These are phyloP conservation scores for Molossus alvarezi DNA, from an alignment of 2,797 vertebrate species.

Conservation along the genomic window DNA sequence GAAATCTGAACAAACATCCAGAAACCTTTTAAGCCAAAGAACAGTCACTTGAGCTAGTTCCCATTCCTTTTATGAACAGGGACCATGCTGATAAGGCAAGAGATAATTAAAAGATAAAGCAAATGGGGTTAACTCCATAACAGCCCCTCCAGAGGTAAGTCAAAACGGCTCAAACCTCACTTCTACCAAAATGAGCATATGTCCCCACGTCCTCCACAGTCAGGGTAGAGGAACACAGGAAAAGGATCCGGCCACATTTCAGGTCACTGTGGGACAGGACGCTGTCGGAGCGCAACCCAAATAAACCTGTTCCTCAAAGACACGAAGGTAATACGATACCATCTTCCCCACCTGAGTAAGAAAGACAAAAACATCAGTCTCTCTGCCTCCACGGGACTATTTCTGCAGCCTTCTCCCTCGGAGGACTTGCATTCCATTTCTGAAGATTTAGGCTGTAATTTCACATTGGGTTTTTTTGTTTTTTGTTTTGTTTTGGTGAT, in stretches of 20 bases:
- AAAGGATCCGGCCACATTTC: neutral
- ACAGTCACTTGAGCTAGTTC: neutral
- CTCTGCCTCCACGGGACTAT: neutral
- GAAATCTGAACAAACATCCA: conserved; percentile 14
- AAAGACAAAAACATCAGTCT: neutral
- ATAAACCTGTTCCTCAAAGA: conserved; percentile 39
- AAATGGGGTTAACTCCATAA: neutral
- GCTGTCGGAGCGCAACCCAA: neutral
- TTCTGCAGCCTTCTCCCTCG: neutral
- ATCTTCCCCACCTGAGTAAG: conserved; percentile 15
- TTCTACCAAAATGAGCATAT: neutral
- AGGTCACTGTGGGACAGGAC: neutral
- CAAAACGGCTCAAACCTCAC: neutral
- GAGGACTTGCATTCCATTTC: neutral
- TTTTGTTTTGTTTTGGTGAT: conserved; percentile 59
- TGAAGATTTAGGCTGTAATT: conserved; percentile 54
- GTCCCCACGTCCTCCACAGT: neutral
- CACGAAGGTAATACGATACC: neutral
- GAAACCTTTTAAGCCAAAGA: conserved; percentile 10
- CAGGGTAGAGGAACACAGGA: neutral
- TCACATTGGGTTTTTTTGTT: neutral
- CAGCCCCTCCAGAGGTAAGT: neutral
- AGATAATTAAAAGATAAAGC: neutral
- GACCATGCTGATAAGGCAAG: neutral
- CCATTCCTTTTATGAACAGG: neutral